Conservation (phyloP, 2,888 invertebrate genomes). For the Dicyrtomina minuta region DNA sequence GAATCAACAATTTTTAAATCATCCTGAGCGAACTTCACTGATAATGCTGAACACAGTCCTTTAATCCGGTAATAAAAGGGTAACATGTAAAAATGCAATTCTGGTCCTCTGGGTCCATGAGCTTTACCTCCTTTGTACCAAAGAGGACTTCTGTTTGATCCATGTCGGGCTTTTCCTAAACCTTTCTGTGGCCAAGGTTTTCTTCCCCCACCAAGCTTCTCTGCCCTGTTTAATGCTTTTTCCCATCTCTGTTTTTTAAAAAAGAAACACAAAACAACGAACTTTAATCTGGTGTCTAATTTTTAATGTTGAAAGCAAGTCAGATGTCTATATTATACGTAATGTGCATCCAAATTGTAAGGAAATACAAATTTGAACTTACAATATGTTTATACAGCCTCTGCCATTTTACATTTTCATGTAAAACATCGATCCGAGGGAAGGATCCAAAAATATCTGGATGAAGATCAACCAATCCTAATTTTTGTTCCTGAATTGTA, state of each 20-base stretch:
- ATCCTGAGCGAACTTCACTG: conserved; percentile 88
- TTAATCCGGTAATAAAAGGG: conserved; percentile 72
- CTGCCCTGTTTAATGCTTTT: conserved; percentile 75
- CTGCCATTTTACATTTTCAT: conserved; percentile 86
- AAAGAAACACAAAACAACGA: neutral
- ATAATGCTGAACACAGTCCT: conserved; percentile 80
- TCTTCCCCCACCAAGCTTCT: conserved; percentile 82
- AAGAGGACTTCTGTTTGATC: conserved; percentile 85
- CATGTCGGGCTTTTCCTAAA: conserved; percentile 83
- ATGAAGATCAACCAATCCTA: conserved; percentile 86
- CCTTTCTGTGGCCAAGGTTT: conserved; percentile 99
- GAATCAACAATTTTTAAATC: conserved; percentile 87
- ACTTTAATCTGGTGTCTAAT: neutral
- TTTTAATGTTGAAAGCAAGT: neutral
- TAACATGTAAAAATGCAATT: conserved; percentile 90
- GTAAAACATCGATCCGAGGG: conserved; percentile 84
- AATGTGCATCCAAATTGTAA: neutral
- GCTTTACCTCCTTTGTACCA: conserved; percentile 77
- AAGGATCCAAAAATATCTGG: conserved; percentile 79
- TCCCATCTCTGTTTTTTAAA: conserved; percentile 70
- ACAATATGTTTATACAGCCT: conserved; percentile 74
- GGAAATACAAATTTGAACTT: conserved; percentile 55
- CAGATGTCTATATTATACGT: neutral
- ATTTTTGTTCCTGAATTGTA: conserved; percentile 70
- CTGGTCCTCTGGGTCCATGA: conserved; percentile 90